A percentile compares a stretch with the other conserved stretches of the same genome.
Evolutionary conservation across 2,888 invertebrate species (phyloP).

Genomic region (Drosophila mercatorum): DNA sequence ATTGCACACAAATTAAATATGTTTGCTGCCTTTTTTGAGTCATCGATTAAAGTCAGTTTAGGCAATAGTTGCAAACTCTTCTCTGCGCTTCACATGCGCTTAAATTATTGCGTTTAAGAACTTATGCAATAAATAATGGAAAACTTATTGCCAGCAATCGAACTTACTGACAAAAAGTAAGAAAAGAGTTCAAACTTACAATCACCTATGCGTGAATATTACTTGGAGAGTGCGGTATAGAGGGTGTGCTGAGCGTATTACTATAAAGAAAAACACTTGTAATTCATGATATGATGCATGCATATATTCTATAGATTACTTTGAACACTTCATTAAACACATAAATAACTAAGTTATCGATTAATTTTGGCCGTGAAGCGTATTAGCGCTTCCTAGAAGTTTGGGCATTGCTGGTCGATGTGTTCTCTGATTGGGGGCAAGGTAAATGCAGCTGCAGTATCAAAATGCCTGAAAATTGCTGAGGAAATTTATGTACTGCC

Average conservation of each 20-base stretch:
- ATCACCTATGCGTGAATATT: conserved; percentile 12
- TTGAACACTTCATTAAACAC: neutral
- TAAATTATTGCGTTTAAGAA: conserved; percentile 47
- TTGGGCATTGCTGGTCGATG: conserved; percentile 22
- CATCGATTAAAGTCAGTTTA: conserved; percentile 14
- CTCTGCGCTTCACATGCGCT: conserved; percentile 1
- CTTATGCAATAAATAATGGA: conserved; percentile 53
- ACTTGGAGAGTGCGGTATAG: neutral
- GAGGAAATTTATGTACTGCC: conserved; percentile 68
- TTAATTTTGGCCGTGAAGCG: neutral
- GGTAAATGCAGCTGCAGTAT: conserved; percentile 36
- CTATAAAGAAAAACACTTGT: neutral
- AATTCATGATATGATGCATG: too few species aligned
- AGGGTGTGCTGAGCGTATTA: neutral
- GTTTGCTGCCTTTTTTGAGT: conserved; percentile 34
- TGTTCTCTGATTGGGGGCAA: conserved; percentile 50
- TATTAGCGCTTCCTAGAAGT: conserved; percentile 10
- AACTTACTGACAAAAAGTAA: conserved; percentile 9
- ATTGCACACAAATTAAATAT: conserved; percentile 51
- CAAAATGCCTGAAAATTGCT: conserved; percentile 47
- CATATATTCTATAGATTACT: too few species aligned
- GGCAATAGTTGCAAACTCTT: neutral
- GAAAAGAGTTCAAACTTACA: conserved; percentile 1
- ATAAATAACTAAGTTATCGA: neutral
- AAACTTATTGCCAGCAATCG: conserved; percentile 41